A percentile compares a stretch with the other conserved stretches of the same genome.
These are phyloP conservation scores for Eupithecia subumbrata DNA, from an alignment of 2,888 invertebrate species.

Conservation along the genomic window DNA sequence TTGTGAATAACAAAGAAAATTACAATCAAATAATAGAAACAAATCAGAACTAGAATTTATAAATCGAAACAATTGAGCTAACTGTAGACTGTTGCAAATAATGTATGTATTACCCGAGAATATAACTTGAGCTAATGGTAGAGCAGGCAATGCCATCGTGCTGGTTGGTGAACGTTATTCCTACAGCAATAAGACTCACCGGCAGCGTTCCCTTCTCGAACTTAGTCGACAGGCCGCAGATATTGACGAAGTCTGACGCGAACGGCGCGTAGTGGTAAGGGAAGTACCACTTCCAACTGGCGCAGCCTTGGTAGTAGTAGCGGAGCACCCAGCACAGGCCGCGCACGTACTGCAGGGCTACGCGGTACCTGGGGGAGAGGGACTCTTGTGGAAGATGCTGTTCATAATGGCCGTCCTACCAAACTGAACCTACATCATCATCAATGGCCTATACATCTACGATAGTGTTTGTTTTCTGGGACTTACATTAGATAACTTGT, in stretches of 20 bases:
- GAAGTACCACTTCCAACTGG: slow-evolving; percentile 99
- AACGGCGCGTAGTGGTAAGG: slow-evolving; percentile 99
- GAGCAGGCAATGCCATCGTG: too few relatives aligned
- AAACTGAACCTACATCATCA: too few relatives aligned
- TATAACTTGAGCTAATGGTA: not conserved
- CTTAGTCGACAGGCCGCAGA: slow-evolving; percentile 92
- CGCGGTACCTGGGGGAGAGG: slow-evolving; percentile 86
- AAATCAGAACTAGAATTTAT: too few relatives aligned
- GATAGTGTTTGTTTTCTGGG: too few relatives aligned
- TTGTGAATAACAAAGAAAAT: too few relatives aligned
- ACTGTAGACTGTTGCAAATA: too few relatives aligned
- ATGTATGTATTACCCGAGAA: too few relatives aligned
- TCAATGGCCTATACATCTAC: too few relatives aligned
- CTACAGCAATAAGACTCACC: slow-evolving; percentile 76
- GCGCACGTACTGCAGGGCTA: slow-evolving; percentile 96
- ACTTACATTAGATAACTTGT: too few relatives aligned
- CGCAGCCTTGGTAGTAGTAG: slow-evolving; percentile 99
- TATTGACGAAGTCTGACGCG: slow-evolving; percentile 98
- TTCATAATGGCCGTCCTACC: not conserved
- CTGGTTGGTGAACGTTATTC: not conserved
- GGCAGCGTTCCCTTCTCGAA: slow-evolving; percentile 96
- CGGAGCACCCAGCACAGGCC: slow-evolving; percentile 99
- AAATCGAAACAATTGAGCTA: too few relatives aligned
- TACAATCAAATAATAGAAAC: too few relatives aligned
- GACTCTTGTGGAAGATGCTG: not conserved